Evolutionary conservation across 2,888 invertebrate species (phyloP).

Genomic region (Laothoe populi): DNA sequence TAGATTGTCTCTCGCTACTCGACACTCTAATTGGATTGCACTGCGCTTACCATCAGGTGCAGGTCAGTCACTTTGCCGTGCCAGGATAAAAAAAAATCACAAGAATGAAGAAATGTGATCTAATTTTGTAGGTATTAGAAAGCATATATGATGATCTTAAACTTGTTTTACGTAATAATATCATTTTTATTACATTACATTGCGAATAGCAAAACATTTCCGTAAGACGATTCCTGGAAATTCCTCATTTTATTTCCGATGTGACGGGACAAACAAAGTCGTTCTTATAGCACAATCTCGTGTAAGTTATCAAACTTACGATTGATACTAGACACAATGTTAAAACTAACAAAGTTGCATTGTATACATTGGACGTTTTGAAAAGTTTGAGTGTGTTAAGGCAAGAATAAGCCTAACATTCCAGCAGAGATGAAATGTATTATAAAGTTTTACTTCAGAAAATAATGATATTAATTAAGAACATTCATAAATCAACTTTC

Average conservation of each 20-base stretch:
- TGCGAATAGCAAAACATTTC: background rate
- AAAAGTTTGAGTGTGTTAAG: slow-evolving; percentile 22
- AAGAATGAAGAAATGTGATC: too few species aligned
- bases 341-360: slow-evolving; percentile 29
- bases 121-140: too few species aligned
- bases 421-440: background rate
- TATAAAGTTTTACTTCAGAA: too few species aligned
- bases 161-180: background rate
- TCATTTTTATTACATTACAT: background rate
- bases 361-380: background rate
- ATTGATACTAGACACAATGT: slow-evolving; percentile 32
- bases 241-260: slow-evolving; percentile 6
- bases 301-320: slow-evolving; percentile 35
- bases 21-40: too few species aligned
- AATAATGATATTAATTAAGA: too few species aligned
- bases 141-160: too few species aligned
- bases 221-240: background rate
- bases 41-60: too few species aligned
- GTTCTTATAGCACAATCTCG: slow-evolving; percentile 28
- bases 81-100: too few species aligned
- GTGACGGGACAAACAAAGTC: slow-evolving; percentile 13
- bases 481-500: too few species aligned
- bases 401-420: background rate
- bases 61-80: too few species aligned
- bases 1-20: too few species aligned